A percentile compares a stretch with the other conserved stretches of the same genome.
phyloP scores from a whole-genome alignment of 1,140 invertebrate species.

The Thaumetopoea pityocampa region DNA sequence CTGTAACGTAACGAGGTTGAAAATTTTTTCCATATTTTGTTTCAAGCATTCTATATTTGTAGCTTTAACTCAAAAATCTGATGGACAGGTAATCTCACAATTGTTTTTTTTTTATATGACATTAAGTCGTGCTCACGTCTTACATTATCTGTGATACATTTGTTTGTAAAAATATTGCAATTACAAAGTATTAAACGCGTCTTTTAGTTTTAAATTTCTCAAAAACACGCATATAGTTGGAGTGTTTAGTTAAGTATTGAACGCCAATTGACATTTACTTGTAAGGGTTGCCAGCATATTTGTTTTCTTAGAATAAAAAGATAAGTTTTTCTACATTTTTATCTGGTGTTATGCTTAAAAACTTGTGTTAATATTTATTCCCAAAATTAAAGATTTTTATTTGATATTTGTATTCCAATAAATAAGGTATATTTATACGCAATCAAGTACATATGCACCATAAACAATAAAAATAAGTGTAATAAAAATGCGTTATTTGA shows the following conservation, averaged over 20 bases:
- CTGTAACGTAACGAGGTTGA: too few species aligned
- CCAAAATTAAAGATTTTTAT: not conserved
- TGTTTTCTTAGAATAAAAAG: not conserved
- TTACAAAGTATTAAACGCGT: constrained; percentile 55
- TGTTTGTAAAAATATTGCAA: constrained; percentile 61
- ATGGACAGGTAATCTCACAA: constrained; percentile 22
- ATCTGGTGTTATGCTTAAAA: not conserved
- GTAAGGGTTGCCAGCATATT: not conserved
- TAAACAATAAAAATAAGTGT: too few species aligned
- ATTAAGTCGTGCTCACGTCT: constrained; percentile 35
- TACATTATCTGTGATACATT: constrained; percentile 69
- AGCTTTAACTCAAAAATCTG: too few species aligned
- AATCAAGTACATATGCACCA: too few species aligned
- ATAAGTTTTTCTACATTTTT: not conserved
- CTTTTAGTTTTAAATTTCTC: constrained; percentile 24
- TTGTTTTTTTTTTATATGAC: constrained; percentile 11
- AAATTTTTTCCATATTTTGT: too few species aligned
- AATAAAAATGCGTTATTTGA: too few species aligned
- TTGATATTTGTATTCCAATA: too few species aligned
- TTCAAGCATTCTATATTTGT: too few species aligned
- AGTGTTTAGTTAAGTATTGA: constrained; percentile 7
- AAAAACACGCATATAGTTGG: constrained; percentile 2
- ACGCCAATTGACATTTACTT: constrained; percentile 7
- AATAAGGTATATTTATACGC: too few species aligned
- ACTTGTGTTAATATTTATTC: not conserved